These are phyloP conservation scores for Macquaria australasica DNA, from an alignment of 2,113 vertebrate genomes.

Conservation along the genomic window DNA sequence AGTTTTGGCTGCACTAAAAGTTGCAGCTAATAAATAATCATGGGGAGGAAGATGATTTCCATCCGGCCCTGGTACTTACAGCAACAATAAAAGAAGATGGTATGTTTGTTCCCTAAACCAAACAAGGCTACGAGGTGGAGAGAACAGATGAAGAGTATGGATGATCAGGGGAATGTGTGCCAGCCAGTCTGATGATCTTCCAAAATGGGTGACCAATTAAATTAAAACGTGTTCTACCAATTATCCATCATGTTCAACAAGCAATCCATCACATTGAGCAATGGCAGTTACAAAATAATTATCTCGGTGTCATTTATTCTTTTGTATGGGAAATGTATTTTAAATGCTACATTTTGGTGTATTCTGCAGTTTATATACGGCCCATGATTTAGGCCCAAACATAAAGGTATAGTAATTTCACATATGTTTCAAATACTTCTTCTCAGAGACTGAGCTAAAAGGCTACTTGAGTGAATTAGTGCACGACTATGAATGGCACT, in stretches of 20 bases:
- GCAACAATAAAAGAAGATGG: not conserved
- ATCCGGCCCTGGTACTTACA: not conserved
- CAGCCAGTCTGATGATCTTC: not conserved
- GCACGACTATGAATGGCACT: not conserved
- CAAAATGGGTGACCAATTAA: not conserved
- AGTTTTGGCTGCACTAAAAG: not conserved
- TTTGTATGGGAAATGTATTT: not conserved
- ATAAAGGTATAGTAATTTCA: not conserved
- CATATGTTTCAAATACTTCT: not conserved
- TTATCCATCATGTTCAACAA: not conserved
- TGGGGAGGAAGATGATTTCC: not conserved
- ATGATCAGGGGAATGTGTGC: not conserved
- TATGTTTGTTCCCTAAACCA: no score
- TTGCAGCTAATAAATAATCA: slow-evolving; percentile 27
- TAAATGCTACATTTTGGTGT: not conserved
- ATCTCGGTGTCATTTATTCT: not conserved
- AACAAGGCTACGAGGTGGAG: not conserved
- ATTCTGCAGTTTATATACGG: not conserved
- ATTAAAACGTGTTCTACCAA: not conserved
- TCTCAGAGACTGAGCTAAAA: not conserved
- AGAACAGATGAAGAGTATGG: slow-evolving; percentile 8
- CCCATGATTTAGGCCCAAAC: not conserved
- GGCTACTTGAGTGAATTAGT: not conserved
- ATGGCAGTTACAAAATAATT: not conserved
- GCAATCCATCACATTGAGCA: not conserved